These are phyloP conservation scores for Thamnophis sirtalis DNA, from an alignment of 2,113 vertebrate genomes.

Conservation along the genomic window DNA sequence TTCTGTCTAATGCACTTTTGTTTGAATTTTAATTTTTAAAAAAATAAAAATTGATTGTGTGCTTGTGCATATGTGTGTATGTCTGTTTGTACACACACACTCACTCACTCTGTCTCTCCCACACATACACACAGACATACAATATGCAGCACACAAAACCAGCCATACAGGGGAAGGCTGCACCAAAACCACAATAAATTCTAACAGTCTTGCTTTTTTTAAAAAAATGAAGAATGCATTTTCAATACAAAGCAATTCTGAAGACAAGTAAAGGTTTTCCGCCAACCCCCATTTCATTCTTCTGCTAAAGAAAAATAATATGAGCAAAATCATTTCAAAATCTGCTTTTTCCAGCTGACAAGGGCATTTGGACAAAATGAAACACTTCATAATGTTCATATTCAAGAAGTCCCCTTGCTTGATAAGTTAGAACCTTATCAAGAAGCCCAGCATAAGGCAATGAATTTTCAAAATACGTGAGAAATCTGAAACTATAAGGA, in stretches of 20 bases:
- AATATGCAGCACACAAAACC: neutral
- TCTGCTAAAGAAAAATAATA: neutral
- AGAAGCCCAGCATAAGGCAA: slow-evolving; percentile 5
- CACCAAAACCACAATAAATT: neutral
- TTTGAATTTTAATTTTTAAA: neutral
- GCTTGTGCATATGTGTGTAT: neutral
- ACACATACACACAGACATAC: neutral
- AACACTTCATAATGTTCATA: neutral
- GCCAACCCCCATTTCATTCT: neutral
- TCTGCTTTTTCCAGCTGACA: neutral
- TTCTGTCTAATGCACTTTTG: neutral
- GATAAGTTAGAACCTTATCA: neutral
- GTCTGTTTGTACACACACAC: neutral
- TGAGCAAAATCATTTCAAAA: neutral
- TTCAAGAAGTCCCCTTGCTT: neutral
- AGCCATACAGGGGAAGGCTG: neutral
- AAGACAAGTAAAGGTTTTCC: neutral
- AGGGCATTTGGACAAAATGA: slow-evolving; percentile 9
- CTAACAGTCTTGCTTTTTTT: neutral
- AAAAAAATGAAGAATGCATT: neutral
- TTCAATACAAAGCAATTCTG: slow-evolving; percentile 10
- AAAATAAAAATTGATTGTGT: neutral
- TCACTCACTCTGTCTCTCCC: too few relatives aligned
- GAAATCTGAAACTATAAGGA: neutral
- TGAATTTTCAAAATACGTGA: slow-evolving; percentile 19